Percentiles rank a stretch among this genome's conserved stretches.
These are phyloP conservation scores for Anolis sagrei DNA, from an alignment of 2,113 vertebrate species.

Conservation along the genomic window DNA sequence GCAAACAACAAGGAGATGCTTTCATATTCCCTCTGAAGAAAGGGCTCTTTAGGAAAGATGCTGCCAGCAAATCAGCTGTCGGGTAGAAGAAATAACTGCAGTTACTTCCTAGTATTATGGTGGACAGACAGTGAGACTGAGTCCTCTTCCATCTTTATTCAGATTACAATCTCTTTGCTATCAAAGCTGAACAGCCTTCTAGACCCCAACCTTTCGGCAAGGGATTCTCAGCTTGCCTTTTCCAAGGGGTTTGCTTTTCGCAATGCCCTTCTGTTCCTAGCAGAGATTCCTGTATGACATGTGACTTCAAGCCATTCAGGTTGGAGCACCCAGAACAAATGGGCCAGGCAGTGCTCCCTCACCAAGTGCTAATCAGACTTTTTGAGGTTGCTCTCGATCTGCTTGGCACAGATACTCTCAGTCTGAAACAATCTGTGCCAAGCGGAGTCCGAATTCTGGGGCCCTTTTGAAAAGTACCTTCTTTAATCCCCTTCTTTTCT, in stretches of 20 bases:
- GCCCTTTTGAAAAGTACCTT: conserved; percentile 66
- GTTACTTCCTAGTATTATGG: conserved; percentile 43
- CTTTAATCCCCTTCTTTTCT: conserved; percentile 69
- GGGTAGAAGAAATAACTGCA: conserved; percentile 41
- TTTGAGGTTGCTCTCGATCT: conserved; percentile 66
- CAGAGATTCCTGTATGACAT: conserved; percentile 53
- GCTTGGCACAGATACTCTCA: conserved; percentile 67
- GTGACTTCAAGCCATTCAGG: conserved; percentile 52
- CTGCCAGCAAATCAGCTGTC: conserved; percentile 58
- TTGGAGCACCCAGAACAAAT: conserved; percentile 61
- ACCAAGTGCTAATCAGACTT: conserved; percentile 69
- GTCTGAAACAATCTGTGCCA: conserved; percentile 64
- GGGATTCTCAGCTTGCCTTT: conserved; percentile 36
- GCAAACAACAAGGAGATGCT: conserved; percentile 77
- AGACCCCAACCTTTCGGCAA: conserved; percentile 44
- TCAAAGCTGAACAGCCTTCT: conserved; percentile 49
- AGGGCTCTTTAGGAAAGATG: conserved; percentile 63
- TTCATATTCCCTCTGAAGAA: conserved; percentile 71
- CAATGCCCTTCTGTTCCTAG: conserved; percentile 59
- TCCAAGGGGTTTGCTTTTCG: conserved; percentile 54
- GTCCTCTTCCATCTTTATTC: conserved; percentile 68
- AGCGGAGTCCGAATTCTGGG: conserved; percentile 60
- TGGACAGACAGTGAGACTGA: conserved; percentile 54
- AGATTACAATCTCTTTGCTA: conserved; percentile 65
- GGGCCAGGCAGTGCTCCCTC: conserved; percentile 56